These are phyloP conservation scores for Dyspetes luteomarginatus DNA, from an alignment of 2,888 invertebrate genomes.

Conservation along the genomic window DNA sequence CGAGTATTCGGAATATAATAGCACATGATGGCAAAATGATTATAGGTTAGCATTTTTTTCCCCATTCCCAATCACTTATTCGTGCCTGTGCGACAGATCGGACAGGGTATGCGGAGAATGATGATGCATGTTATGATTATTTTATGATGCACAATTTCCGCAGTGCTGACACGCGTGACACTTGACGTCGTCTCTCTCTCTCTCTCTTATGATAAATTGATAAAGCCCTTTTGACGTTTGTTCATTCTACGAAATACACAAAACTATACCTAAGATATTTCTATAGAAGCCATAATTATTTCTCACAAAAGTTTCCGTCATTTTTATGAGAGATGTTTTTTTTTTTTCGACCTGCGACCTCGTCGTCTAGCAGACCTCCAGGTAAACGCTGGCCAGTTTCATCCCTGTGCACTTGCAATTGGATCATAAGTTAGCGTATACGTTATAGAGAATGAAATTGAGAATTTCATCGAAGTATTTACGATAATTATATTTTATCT, in stretches of 20 bases:
- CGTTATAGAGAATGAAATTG: background rate
- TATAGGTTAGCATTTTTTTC: constrained; percentile 38
- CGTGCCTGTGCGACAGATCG: background rate
- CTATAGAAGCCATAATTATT: background rate
- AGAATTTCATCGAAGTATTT: background rate
- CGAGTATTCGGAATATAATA: constrained; percentile 18
- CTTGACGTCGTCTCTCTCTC: background rate
- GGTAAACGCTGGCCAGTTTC: background rate
- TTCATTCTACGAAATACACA: background rate
- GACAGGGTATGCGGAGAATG: background rate
- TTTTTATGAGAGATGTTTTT: background rate
- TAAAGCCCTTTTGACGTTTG: background rate
- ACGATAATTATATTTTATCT: background rate
- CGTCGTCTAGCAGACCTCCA: background rate
- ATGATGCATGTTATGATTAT: constrained; percentile 45
- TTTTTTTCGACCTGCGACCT: background rate
- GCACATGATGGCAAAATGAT: constrained; percentile 48
- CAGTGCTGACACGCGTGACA: background rate
- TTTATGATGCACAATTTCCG: constrained; percentile 36
- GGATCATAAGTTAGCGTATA: background rate
- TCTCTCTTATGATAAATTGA: constrained; percentile 3
- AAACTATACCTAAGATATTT: background rate
- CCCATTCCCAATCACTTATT: constrained; percentile 11
- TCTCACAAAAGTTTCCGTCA: background rate
- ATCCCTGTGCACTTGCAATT: background rate